Percentiles rank a stretch among this genome's conserved stretches.
phyloP scores from a whole-genome alignment of 1,140 invertebrate genomes.

The Drosophila tani region DNA sequence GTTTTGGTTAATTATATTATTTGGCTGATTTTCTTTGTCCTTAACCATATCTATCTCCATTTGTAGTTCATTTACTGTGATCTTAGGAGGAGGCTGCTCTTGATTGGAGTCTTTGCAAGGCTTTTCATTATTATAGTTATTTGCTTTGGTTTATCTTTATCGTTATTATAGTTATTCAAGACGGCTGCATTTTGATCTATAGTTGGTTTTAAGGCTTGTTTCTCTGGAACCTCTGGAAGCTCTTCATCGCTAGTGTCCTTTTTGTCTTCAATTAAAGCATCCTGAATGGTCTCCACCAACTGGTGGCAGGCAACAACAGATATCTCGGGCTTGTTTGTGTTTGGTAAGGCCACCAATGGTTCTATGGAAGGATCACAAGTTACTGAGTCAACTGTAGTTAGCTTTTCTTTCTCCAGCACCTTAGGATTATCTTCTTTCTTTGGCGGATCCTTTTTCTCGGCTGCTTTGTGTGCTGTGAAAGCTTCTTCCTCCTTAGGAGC shows the following conservation, averaged over 20 bases:
- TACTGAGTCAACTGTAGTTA: not conserved
- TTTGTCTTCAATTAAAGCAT: not conserved
- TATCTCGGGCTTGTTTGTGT: not conserved
- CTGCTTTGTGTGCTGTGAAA: not conserved
- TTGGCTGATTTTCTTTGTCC: slow-evolving; percentile 10
- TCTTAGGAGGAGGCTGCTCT: slow-evolving; percentile 2
- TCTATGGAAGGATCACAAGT: not conserved
- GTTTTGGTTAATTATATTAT: not conserved
- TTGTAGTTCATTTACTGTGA: slow-evolving; percentile 3
- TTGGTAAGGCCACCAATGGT: not conserved
- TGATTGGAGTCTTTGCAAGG: not conserved
- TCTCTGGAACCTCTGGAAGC: not conserved
- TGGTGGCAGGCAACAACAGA: not conserved
- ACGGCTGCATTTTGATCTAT: not conserved
- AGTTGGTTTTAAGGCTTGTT: too few species aligned
- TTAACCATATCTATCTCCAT: not conserved
- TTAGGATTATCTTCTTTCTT: not conserved
- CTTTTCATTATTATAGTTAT: not conserved
- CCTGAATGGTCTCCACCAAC: not conserved
- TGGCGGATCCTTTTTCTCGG: too few species aligned
- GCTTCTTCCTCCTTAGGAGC: too few species aligned
- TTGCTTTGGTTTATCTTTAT: not conserved
- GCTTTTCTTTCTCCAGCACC: not conserved
- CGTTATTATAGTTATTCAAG: not conserved
- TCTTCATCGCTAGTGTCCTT: not conserved